Evolutionary conservation across 2,888 invertebrate genomes (phyloP), one percentile per base, ranked within the genome.

Genomic region (Itoplectis maculator): DNA sequence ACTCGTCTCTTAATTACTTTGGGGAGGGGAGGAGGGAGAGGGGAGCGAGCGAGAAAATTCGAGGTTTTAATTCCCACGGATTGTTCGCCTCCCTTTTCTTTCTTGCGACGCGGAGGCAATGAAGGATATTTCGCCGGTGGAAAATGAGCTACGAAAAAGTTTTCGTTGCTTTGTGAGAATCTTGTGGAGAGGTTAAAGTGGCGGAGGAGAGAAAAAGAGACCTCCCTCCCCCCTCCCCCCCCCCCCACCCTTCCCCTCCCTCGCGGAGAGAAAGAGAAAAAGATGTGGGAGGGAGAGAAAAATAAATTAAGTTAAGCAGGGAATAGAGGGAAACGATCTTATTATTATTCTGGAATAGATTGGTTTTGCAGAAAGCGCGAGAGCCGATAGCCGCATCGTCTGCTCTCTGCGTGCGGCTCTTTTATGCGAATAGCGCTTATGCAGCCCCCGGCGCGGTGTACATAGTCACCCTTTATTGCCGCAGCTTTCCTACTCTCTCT

Each of bases 311-410:
- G 70, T 70, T 70, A 56, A 70, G 54, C 40, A 42, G n/a, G 37
- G 69, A 56, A 70, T 47, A 45, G 49, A 15, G 54, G 18, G n/a
- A 40, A n/a, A 42, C 23, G 42, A 40, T 54, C 59, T 56, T 69
- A 29, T 61, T 61, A 77, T 70, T 77, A 77, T 77, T 69, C 77
- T 8, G 59, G 23, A 76, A 78, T 70, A 70, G 70, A 78, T 70
- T 78, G 63, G 51, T 70, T 63, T 78, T 29, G 63, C 23, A n/a
- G 70, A 45, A 56, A 70, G 23, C 49, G 66, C 59, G 9, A 65
- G 9, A 65, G 42, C 5, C 23, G 37, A 49, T 59, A 69, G 49
- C 51, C 23, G n/a, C n/a, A 56, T 54, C 54, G 37, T 23, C 23
- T n/a, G n/a, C 56, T 56, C 56, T 56, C 37, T 69, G 56, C 35